These are phyloP conservation scores for Pomacea canaliculata DNA, from an alignment of 2,888 invertebrate genomes.

Conservation along the genomic window DNA sequence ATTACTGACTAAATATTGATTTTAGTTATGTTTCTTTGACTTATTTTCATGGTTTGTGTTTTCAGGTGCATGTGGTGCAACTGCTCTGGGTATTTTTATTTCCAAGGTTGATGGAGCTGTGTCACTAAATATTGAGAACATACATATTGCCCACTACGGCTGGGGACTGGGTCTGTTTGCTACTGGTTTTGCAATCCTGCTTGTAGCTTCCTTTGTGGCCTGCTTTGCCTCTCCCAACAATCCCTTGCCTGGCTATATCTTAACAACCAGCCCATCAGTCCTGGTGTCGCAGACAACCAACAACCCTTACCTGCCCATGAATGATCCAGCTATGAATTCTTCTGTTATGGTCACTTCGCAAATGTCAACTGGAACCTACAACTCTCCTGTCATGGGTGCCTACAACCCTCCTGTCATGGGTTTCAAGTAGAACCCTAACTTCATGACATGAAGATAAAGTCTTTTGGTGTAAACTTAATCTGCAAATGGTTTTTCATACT, in stretches of 20 bases:
- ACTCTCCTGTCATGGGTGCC: no score
- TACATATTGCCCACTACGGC: conserved; percentile 15
- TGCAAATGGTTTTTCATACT: no score
- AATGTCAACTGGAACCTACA: no score
- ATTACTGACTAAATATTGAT: no score
- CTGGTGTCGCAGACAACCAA: background rate
- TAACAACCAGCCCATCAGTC: background rate
- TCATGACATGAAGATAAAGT: no score
- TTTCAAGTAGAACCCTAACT: no score
- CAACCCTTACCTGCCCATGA: background rate
- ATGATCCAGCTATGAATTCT: background rate
- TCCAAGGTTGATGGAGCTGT: conserved; percentile 6
- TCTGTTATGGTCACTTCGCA: no score
- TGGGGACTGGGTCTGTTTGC: conserved; percentile 27
- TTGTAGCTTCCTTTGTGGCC: conserved; percentile 24
- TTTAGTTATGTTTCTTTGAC: no score
- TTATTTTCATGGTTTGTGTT: background rate
- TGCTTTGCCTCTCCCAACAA: conserved; percentile 32
- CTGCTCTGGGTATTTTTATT: conserved; percentile 20
- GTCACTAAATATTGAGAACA: background rate
- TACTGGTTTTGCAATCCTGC: conserved; percentile 18
- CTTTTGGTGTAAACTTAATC: no score
- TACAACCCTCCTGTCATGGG: no score
- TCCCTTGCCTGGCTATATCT: conserved; percentile 11
- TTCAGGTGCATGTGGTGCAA: conserved; percentile 24